Base-by-base conservation (phyloP, 2,888 invertebrate genomes). In the Alcis repandata region DNA sequence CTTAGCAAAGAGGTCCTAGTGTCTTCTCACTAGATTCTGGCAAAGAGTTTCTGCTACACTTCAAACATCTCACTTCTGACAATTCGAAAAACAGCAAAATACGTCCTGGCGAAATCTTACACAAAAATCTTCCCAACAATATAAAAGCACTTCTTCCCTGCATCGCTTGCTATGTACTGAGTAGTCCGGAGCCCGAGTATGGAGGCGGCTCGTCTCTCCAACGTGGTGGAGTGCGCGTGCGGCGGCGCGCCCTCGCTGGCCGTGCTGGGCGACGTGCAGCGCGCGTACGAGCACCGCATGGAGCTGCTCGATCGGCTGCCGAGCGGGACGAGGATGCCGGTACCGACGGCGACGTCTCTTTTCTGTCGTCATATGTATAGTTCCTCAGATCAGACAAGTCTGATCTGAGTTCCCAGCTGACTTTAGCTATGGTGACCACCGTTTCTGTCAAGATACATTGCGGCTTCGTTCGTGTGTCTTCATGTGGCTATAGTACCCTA, bases 211-310 rank as follows among this genome's bases (percentile, higher is more conserved):
- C n/a, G n/a, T n/a, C n/a, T n/a, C n/a, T n/a, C n/a, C n/a, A n/a
- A n/a, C n/a, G 70, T 82, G 63, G 72, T 82, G 63, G 84, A 86
- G 17, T 74, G 78, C 20, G 84, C 82, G 43, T 68, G 80, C 40
- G 83, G 74, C 70, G 83, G 79, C 1, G 76, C 82, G n/a, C n/a
- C n/a, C 3, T 74, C 92, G 22, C 87, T 95, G 59, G 87, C 81
- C 49, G 94, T 96, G 70, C 89, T 95, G 57, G 86, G 90, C 51
- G 94, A 96, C 63, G 95, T 96, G 70, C 95, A 95, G 78, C 84
- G 88, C 59, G 88, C 95, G 0, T 96, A 96, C 78, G 94, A 95
- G 71, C 89, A 93, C 41, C 94, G 95, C 66, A 89, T 96, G 84
- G 87, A 90, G 38, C 86, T 93, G 54, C 91, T 96, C 46, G 95